phyloP scores from a whole-genome alignment of 2,888 invertebrate species.

The Megastigmus dorsalis region DNA sequence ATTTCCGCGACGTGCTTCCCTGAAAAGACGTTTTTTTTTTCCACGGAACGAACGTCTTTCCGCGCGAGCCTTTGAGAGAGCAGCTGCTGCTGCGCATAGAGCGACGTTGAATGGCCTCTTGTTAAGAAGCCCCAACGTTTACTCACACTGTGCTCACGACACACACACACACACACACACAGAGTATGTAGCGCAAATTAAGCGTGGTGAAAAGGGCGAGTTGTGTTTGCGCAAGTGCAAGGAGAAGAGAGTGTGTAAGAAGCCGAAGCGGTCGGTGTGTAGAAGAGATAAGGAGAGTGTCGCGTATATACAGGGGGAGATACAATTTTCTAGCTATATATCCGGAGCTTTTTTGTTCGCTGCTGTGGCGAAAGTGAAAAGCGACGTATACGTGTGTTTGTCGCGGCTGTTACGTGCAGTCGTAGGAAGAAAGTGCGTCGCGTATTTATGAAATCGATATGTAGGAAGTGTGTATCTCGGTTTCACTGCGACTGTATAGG shows the following conservation, averaged over 20 bases:
- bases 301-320: not conserved
- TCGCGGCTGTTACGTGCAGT: not conserved
- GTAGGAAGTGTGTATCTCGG: not conserved
- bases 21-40: conserved; percentile 41
- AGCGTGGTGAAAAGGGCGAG: conserved; percentile 4
- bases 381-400: too few species aligned
- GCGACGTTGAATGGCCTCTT: conserved; percentile 40
- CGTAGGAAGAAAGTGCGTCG: not conserved
- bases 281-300: not conserved
- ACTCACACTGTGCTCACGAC: not conserved
- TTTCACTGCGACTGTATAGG: too few species aligned
- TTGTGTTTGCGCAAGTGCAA: conserved; percentile 6
- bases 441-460: conserved; percentile 4
- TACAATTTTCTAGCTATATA: not conserved
- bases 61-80: not conserved
- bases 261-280: not conserved
- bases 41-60: not conserved
- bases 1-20: not conserved
- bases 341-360: conserved; percentile 1
- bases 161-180: not conserved
- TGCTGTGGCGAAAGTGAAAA: conserved; percentile 5
- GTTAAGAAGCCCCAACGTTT: conserved; percentile 16
- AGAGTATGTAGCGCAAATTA: conserved; percentile 5
- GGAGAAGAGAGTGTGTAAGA: not conserved
- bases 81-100: not conserved